Evolutionary conservation across 2,113 vertebrate species (phyloP).

Genomic region (Leptobrachium ailaonicum): DNA sequence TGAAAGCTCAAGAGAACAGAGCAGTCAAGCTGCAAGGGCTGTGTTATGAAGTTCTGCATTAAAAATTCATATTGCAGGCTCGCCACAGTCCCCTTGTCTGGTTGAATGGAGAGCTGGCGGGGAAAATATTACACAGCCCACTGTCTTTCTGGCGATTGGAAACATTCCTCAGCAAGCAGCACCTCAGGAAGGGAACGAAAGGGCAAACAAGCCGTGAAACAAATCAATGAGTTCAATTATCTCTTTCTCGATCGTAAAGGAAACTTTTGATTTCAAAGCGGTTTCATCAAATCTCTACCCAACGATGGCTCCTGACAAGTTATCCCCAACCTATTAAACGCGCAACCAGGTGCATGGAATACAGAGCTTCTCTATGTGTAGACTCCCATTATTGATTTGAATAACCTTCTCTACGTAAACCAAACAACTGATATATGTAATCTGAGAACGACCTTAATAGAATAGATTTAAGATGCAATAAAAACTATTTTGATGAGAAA

Average conservation of each 20-base stretch:
- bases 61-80: slow-evolving; percentile 89
- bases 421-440: too few relatives aligned
- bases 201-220: slow-evolving; percentile 76
- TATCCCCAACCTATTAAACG: slow-evolving; percentile 41
- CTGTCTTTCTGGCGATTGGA: slow-evolving; percentile 74
- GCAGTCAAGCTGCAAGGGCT: slow-evolving; percentile 69
- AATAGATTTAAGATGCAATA: too few relatives aligned
- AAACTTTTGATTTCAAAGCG: slow-evolving; percentile 68
- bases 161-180: slow-evolving; percentile 78
- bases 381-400: too few relatives aligned
- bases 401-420: too few relatives aligned
- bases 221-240: slow-evolving; percentile 80
- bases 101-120: slow-evolving; percentile 72
- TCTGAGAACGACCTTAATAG: too few relatives aligned
- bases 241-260: slow-evolving; percentile 62
- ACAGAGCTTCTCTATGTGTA: background rate
- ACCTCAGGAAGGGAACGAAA: slow-evolving; percentile 71
- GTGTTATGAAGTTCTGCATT: slow-evolving; percentile 86
- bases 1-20: slow-evolving; percentile 73
- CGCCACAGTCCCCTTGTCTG: slow-evolving; percentile 72
- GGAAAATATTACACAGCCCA: slow-evolving; percentile 74
- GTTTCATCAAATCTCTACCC: slow-evolving; percentile 58
- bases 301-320: slow-evolving; percentile 54
- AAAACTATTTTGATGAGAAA: too few relatives aligned
- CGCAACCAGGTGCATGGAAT: slow-evolving; percentile 48